A percentile compares a stretch with the other conserved stretches of the same genome.
phyloP scores from a whole-genome alignment of 2,113 vertebrate species.

The Nymphicus hollandicus region DNA sequence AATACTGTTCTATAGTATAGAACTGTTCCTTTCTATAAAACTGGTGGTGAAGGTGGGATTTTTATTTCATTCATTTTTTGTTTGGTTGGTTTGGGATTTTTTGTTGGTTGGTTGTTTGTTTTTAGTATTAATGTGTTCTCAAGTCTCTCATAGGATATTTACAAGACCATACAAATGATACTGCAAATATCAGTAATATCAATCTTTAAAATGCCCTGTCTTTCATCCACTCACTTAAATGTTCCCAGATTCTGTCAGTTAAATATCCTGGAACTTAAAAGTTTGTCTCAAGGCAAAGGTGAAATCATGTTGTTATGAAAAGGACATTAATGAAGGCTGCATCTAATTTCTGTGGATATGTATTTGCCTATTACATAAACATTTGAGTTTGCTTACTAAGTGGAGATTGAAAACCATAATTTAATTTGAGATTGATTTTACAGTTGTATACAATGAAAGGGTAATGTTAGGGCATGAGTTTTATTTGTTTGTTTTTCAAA shows the following conservation, averaged over 20 bases:
- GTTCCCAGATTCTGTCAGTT: background rate
- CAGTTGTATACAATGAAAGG: background rate
- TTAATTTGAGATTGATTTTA: background rate
- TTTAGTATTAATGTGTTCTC: background rate
- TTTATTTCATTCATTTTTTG: background rate
- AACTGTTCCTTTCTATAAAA: background rate
- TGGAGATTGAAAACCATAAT: background rate
- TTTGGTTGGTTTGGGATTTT: background rate
- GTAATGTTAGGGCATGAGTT: background rate
- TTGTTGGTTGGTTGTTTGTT: background rate
- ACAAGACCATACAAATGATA: background rate
- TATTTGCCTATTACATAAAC: background rate
- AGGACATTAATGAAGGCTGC: background rate
- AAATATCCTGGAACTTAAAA: background rate
- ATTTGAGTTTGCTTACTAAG: background rate
- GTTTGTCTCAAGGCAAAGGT: background rate
- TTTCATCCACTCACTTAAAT: background rate
- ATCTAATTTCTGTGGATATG: background rate
- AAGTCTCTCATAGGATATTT: background rate
- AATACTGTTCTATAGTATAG: background rate
- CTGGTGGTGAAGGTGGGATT: background rate
- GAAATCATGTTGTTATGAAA: background rate
- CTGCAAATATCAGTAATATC: background rate
- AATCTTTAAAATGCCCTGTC: background rate
- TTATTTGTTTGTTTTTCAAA: background rate